Percentiles rank a stretch among this genome's conserved stretches.
These are phyloP conservation scores for Nothoprocta pentlandii DNA, from an alignment of 2,113 vertebrate genomes.

Conservation along the genomic window DNA sequence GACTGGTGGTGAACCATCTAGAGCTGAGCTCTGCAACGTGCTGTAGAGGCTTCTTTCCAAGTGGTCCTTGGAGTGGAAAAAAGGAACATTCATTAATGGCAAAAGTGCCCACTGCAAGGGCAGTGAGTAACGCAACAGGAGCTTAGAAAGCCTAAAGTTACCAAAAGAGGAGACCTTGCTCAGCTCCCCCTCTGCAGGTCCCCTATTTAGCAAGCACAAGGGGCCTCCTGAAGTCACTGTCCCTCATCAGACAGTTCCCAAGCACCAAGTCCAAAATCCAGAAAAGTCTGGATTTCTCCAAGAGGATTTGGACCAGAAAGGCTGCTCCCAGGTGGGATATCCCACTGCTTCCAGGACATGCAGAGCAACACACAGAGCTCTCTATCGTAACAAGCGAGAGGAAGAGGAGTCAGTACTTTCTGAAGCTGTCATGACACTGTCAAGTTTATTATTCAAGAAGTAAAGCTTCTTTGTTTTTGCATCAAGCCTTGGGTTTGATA, in stretches of 20 bases:
- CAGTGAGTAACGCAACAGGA: not conserved
- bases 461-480: not conserved
- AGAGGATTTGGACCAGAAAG: not conserved
- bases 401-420: not conserved
- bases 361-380: not conserved
- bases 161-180: not conserved
- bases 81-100: not conserved
- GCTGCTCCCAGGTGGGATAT: not conserved
- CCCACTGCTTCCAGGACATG: not conserved
- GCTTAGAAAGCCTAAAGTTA: not conserved
- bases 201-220: not conserved
- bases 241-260: not conserved
- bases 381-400: not conserved
- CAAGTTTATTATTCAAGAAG: not conserved
- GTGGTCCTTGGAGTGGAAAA: not conserved
- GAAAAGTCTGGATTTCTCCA: not conserved
- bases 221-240: rapidly evolving
- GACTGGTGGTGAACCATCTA: not conserved
- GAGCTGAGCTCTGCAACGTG: not conserved
- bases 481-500: not conserved
- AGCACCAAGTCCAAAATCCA: not conserved
- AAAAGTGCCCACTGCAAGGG: not conserved
- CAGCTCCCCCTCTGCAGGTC: not conserved
- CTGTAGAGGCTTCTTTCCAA: not conserved
- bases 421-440: not conserved